Percentiles rank a stretch among this genome's conserved stretches.
These are phyloP conservation scores for Calliopsis andreniformis DNA, from an alignment of 1,140 invertebrate genomes.

Conservation along the genomic window DNA sequence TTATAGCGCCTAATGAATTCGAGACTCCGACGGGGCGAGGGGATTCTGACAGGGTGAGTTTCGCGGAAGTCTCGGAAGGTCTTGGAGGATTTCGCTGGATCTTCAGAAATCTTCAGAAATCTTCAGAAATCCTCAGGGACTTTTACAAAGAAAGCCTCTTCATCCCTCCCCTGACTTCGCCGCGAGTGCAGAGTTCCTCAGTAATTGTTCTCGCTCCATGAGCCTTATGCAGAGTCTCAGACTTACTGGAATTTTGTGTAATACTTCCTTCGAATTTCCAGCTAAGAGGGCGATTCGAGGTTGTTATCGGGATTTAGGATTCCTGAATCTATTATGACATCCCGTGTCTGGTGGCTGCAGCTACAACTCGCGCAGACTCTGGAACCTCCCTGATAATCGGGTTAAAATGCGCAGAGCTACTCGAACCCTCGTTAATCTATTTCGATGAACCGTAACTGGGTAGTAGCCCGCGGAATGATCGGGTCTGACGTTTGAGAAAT, in stretches of 20 bases:
- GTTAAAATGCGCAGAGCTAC: slow-evolving; percentile 30
- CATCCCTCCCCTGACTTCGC: too few species aligned
- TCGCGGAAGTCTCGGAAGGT: not conserved
- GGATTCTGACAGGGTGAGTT: too few species aligned
- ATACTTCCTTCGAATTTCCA: too few species aligned
- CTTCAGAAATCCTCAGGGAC: too few species aligned
- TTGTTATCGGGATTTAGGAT: too few species aligned
- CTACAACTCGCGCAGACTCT: not conserved
- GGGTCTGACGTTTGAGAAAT: slow-evolving; percentile 10
- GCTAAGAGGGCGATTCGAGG: too few species aligned
- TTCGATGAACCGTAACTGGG: not conserved
- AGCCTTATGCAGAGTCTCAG: too few species aligned
- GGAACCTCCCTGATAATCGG: slow-evolving; percentile 27
- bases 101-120: not conserved
- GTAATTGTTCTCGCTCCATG: too few species aligned
- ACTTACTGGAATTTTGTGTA: too few species aligned
- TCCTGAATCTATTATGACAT: too few species aligned
- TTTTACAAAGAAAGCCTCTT: too few species aligned
- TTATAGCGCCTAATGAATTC: slow-evolving; percentile 6
- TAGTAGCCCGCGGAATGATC: not conserved
- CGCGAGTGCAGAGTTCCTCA: too few species aligned
- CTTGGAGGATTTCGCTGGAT: not conserved
- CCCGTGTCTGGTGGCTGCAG: not conserved
- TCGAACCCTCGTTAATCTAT: slow-evolving; percentile 25
- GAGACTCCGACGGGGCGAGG: not conserved